These are phyloP conservation scores for Epinotia bilunana DNA, from an alignment of 2,888 invertebrate genomes.

Conservation along the genomic window DNA sequence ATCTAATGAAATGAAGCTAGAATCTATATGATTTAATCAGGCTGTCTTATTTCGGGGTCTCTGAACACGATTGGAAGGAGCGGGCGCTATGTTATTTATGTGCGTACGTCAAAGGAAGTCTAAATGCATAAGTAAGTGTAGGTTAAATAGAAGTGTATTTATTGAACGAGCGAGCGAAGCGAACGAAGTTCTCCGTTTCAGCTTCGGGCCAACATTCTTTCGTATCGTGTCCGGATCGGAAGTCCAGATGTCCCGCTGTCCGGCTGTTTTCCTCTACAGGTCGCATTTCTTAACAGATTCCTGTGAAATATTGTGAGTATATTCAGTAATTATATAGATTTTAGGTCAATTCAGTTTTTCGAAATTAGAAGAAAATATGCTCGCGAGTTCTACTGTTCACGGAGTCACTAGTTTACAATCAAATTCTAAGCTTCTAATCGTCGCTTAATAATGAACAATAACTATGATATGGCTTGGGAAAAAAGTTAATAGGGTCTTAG, in stretches of 20 bases:
- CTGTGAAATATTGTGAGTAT: no score
- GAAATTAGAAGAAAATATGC: no score
- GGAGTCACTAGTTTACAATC: not conserved
- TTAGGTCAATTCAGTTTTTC: no score
- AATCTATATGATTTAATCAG: constrained; percentile 50
- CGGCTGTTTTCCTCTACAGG: no score
- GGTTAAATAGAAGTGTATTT: not conserved
- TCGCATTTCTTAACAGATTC: no score
- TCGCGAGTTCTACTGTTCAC: no score
- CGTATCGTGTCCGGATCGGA: no score
- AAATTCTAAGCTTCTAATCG: not conserved
- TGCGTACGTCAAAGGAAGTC: constrained; percentile 58
- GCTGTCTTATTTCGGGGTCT: constrained; percentile 65
- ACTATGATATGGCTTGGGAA: not conserved
- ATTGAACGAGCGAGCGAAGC: not conserved
- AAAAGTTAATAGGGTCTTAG: not conserved
- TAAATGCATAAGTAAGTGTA: no score
- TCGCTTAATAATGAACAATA: no score
- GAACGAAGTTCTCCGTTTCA: not conserved
- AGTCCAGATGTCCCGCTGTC: no score
- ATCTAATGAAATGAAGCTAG: not conserved
- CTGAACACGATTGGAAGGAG: constrained; percentile 60
- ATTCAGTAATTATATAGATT: no score
- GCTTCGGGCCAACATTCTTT: no score
- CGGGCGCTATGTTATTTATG: constrained; percentile 66